phyloP scores from a whole-genome alignment of 1,140 invertebrate species.

The Conus ventricosus region DNA sequence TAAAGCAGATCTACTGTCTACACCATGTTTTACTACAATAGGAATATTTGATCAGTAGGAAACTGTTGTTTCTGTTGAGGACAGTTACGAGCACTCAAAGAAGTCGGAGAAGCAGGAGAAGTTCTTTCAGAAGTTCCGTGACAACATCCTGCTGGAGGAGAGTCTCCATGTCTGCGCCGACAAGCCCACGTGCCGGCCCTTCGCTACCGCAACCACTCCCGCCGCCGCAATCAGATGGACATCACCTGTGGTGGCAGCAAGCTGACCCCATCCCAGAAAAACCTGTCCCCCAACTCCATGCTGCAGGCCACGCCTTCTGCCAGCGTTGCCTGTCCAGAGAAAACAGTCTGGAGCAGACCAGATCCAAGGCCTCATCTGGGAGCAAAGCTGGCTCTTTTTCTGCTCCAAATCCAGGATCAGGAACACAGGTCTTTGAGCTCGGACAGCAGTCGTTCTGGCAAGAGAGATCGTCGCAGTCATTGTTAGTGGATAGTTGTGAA shows the following conservation, averaged over 20 bases:
- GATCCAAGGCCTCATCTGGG: neutral
- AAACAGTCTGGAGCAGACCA: neutral
- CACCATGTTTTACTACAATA: too few relatives aligned
- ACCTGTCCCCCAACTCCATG: neutral
- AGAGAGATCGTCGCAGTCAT: neutral
- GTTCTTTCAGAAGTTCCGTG: constrained; percentile 51
- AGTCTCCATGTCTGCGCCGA: constrained; percentile 32
- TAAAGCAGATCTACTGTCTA: too few relatives aligned
- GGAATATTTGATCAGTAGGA: too few relatives aligned
- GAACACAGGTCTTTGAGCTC: neutral
- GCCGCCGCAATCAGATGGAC: neutral
- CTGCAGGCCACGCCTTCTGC: neutral
- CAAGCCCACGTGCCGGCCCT: constrained; percentile 18
- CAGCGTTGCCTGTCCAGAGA: neutral
- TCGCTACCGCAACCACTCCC: constrained; percentile 33
- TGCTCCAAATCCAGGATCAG: neutral
- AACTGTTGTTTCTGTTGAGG: too few relatives aligned
- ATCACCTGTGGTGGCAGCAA: constrained; percentile 20
- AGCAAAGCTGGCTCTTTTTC: neutral
- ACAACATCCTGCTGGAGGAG: constrained; percentile 55
- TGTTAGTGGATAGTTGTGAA: neutral
- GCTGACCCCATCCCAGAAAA: neutral
- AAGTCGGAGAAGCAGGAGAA: constrained; percentile 50
- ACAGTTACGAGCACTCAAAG: constrained; percentile 57
- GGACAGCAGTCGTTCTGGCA: neutral